Base-by-base conservation (phyloP, 1,140 invertebrate species). In the Drusus annulatus region DNA sequence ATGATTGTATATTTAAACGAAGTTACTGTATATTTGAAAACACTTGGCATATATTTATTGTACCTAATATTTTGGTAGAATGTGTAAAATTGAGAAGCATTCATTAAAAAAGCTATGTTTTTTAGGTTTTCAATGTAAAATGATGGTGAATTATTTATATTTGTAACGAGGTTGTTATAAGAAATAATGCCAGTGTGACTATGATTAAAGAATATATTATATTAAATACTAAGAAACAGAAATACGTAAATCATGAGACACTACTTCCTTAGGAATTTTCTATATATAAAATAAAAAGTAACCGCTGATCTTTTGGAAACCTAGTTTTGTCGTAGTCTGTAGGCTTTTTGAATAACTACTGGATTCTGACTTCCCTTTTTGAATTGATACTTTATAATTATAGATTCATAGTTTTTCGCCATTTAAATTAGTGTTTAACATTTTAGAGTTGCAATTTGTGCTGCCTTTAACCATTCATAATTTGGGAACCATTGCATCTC, bases 191-290 rank as follows among this genome's bases (percentile, higher is more conserved):
- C 65, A 74, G 69, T 74, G 69, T 74, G 52, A 54, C 21, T 74
- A 74, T 25, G 15, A 54, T 52, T 45, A 69, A 31, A 45, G 21
- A 60, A 28, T 60, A 76, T 63, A 60, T 50, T 63, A 62, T 77
- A 45, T 77, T 74, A 54, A 28, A 54, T n/a, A 23, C n/a, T 77
- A 77, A 77, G 75, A 52, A 77, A 77, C 75, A 45, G 28, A 77
- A 77, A 77, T 77, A 77, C 75, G 75, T 77, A 77, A 77, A n/a
- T 58, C 56, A 77, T 77, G 75, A 63, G 75, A 77, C 75, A 63
- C 19, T 25, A 54, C 16, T 54, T 23, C 21, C n/a, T 45, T 54
- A 63, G 75, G 63, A 77, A 77, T 77, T 77, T 77, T 77, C 75
- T 77, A 77, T 77, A 60, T 77, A 77, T 69, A 21, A 19, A 69